Percentiles rank a stretch among this genome's conserved stretches.
These are phyloP conservation scores for Drosophila arawakana DNA, from an alignment of 1,140 invertebrate species.

Conservation along the genomic window DNA sequence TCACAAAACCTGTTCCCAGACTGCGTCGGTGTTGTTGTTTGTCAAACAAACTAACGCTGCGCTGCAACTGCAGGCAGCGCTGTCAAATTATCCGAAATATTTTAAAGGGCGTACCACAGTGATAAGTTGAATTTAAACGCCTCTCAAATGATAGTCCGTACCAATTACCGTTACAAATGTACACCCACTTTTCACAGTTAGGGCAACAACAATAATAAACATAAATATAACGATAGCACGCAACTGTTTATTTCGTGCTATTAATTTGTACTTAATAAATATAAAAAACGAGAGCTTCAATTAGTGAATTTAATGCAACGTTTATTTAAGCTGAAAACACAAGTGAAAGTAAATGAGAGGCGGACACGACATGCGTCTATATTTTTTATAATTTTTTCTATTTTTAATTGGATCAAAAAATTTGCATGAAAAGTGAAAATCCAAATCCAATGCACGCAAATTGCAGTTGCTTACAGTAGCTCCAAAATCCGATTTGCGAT, in stretches of 20 bases:
- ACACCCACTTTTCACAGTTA: conserved; percentile 65
- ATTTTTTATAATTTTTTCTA: background rate
- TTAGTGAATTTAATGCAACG: conserved; percentile 68
- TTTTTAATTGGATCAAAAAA: conserved; percentile 8
- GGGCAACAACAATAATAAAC: conserved; percentile 13
- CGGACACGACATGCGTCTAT: conserved; percentile 10
- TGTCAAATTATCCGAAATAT: conserved; percentile 43
- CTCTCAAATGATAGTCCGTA: conserved; percentile 54
- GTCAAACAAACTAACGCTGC: conserved; percentile 58
- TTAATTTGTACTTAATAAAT: conserved; percentile 41
- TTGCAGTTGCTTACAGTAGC: conserved; percentile 16
- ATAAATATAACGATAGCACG: background rate
- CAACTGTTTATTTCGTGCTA: conserved; percentile 34
- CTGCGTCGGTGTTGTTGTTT: conserved; percentile 55
- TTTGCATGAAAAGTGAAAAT: conserved; percentile 54
- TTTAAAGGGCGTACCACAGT: conserved; percentile 63
- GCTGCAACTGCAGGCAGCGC: conserved; percentile 29
- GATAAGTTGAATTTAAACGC: conserved; percentile 49
- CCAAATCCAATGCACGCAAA: conserved; percentile 46
- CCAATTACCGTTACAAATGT: conserved; percentile 39
- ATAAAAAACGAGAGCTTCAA: conserved; percentile 25
- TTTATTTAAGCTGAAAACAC: conserved; percentile 54
- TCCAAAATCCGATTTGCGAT: conserved; percentile 2
- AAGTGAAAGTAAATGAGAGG: conserved; percentile 66
- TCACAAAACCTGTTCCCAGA: conserved; percentile 58